Conservation (phyloP, 2,113 vertebrate species). For the Myiagra hebetior region DNA sequence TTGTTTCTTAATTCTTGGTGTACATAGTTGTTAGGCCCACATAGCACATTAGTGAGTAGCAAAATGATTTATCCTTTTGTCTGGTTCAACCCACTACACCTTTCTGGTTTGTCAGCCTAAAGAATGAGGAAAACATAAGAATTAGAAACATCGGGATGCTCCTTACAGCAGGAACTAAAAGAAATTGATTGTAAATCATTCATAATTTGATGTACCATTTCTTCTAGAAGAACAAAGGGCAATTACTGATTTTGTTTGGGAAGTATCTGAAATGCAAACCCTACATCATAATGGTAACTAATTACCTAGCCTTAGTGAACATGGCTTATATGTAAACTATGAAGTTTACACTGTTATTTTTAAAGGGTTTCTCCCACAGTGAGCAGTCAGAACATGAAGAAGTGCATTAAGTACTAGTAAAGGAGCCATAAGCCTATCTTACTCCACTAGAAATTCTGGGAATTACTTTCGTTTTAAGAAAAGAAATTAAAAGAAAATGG, state of each 20-base stretch:
- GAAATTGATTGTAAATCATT: conserved; percentile 8
- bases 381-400: background rate
- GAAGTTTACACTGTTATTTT: background rate
- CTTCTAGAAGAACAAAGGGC: background rate
- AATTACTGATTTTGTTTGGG: background rate
- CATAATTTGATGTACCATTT: background rate
- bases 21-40: background rate
- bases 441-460: background rate
- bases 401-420: background rate
- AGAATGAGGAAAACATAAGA: background rate
- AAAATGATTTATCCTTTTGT: background rate
- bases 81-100: too few species aligned
- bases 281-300: background rate
- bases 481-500: background rate
- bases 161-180: background rate
- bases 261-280: background rate
- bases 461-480: background rate
- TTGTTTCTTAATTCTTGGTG: background rate
- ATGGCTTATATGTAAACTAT: background rate
- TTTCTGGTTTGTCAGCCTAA: background rate
- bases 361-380: background rate
- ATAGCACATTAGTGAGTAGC: background rate
- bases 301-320: background rate
- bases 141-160: background rate
- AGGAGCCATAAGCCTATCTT: background rate